Base-by-base conservation (phyloP, 1,140 invertebrate genomes). In the Drosophila nannoptera region DNA sequence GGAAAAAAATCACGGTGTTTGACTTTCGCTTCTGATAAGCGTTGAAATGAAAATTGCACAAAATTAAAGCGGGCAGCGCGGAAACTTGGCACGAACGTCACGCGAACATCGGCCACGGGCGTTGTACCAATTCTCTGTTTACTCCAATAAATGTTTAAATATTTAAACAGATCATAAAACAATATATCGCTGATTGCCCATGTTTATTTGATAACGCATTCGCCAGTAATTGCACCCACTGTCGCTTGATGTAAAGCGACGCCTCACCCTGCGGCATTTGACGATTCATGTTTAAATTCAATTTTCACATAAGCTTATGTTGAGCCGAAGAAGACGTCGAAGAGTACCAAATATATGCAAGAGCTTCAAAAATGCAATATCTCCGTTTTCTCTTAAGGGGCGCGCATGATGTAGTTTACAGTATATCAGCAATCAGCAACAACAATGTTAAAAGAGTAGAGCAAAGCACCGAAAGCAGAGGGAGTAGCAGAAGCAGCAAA, bases 51-150 rank as follows among this genome's bases (percentile, higher is more conserved):
- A 78, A 61, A 58, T 31, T 45, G 46, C 64, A 62, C 61, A 33
- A 43, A 40, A 63, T 62, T 46, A 58, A 69, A 42, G 54, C 42
- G 36, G 31, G 31, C 35, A 22, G 33, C 4, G 54, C 73, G 78
- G 78, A 78, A 78, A 83, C 35, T 69, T 83, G 78, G 7, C 36
- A 48, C 50, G 38, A 73, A 67, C 80, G 67, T 83, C 80, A 83
- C 66, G 50, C 42, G 43, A 52, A 16, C n/a, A 29, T n/a, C 36
- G 16, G 35, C 22, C 29, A 8, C 11, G 54, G 59, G 53, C 40
- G 53, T 71, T 71, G 69, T 74, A 71, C 65, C 67, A 64, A 38
- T 78, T 78, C 58, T 29, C 49, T 84, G 83, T 82, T 75, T 78
- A 69, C 77, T 45, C 22, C 38, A 32, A 73, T 81, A 80, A 80